Conservation (phyloP, 2,797 vertebrate genomes). For the Molossus alvarezi region DNA sequence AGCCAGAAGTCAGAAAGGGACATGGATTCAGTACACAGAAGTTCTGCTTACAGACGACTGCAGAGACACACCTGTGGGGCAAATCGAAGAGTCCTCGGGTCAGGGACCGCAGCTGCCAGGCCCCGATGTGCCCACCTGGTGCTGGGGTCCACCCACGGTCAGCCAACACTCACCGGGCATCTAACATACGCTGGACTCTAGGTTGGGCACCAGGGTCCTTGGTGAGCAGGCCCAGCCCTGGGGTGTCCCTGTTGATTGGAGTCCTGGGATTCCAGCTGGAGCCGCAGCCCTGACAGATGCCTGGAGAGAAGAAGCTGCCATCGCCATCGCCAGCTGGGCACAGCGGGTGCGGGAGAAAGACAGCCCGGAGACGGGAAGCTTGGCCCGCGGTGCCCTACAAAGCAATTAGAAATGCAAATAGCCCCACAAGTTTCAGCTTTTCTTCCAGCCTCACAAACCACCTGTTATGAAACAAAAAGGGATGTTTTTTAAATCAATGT, state of each 20-base stretch:
- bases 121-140: background rate
- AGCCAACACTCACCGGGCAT: background rate
- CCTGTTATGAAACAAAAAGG: conserved; percentile 84
- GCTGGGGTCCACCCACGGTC: background rate
- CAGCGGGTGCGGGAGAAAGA: conserved; percentile 63
- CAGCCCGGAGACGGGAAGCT: conserved; percentile 31
- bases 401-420: conserved; percentile 84
- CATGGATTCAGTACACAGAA: background rate
- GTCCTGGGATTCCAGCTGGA: conserved; percentile 50
- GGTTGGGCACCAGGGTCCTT: background rate
- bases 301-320: background rate
- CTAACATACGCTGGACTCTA: background rate
- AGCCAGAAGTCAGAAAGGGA: background rate
- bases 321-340: accelerated
- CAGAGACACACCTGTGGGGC: background rate
- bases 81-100: background rate
- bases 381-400: conserved; percentile 59
- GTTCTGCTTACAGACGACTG: background rate
- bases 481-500: conserved; percentile 88
- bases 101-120: background rate
- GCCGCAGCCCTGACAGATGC: background rate
- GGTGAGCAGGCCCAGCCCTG: background rate
- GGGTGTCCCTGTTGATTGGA: background rate
- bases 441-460: conserved; percentile 83
- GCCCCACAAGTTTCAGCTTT: conserved; percentile 78